A percentile compares a stretch with the other conserved stretches of the same genome.
These are phyloP conservation scores for Stegodyphus mimosarum DNA, from an alignment of 1,140 invertebrate species.

Conservation along the genomic window DNA sequence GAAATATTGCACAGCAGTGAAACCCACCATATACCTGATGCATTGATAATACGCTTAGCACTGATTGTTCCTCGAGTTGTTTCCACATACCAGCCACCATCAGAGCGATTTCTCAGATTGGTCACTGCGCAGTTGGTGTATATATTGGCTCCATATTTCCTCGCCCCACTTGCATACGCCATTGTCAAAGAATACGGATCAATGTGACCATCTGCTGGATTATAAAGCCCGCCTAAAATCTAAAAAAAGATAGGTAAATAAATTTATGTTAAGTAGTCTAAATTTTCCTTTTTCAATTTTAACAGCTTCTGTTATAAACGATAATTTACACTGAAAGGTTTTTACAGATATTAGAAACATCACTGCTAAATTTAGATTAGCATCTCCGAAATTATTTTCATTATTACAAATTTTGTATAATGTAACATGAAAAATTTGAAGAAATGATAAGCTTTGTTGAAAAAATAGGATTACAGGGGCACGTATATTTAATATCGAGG, in stretches of 20 bases:
- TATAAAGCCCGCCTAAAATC: constrained; percentile 68
- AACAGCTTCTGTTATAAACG: too few relatives aligned
- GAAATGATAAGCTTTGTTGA: too few relatives aligned
- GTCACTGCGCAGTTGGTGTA: constrained; percentile 63
- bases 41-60: constrained; percentile 67
- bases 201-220: constrained; percentile 68
- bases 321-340: too few relatives aligned
- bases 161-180: constrained; percentile 68
- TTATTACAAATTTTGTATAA: too few relatives aligned
- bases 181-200: constrained; percentile 69
- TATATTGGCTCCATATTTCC: constrained; percentile 66
- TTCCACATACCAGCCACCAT: constrained; percentile 67
- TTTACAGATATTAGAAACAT: too few relatives aligned
- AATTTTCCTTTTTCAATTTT: too few relatives aligned
- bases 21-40: constrained; percentile 65
- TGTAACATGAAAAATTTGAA: too few relatives aligned
- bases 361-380: too few relatives aligned
- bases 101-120: constrained; percentile 60
- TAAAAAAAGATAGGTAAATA: constrained; percentile 47
- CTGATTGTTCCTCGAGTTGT: constrained; percentile 65
- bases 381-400: too few relatives aligned
- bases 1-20: not conserved
- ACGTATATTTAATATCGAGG: too few relatives aligned
- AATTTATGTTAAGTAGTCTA: too few relatives aligned
- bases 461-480: too few relatives aligned